Base-by-base conservation (phyloP, 2,797 vertebrate species). In the Aphelocoma californica region DNA sequence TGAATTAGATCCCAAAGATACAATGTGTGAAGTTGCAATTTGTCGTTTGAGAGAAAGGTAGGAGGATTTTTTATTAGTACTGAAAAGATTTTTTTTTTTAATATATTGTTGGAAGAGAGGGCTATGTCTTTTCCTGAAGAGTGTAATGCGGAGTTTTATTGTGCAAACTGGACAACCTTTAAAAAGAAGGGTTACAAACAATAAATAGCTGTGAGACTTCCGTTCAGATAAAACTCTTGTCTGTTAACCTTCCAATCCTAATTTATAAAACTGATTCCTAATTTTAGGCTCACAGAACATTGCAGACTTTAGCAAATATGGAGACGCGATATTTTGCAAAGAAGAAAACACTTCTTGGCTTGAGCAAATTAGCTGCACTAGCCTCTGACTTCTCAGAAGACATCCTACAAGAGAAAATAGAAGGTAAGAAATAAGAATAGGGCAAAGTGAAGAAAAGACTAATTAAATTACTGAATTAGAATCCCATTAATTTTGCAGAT, bases 341-440 rank as follows among this genome's bases (percentile, higher is more conserved):
- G 97, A 99, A 99, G 96, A 99, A 99, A 98, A 99, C 99, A 1
- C 98, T 99, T 93, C 98, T 99, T 95, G 99, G 99, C n/a, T 98
- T 99, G 97, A 99, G 99, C 95, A 99, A 99, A 94, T 98, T 99
- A 67, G 98, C 99, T 5, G 98, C 98, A 1, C 97, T 99, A 67
- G 98, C 98, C 5, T 99, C 99, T 2, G 98, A 99, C 95, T 98
- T 99, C 94, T 97, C 98, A 0, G 98, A 99, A 62, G 98, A 98
- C 17, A 57, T 97, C 31, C 82, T 99, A 40, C 98, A 97, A 94
- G 98, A 98, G 85, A 99, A 99, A 93, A 98, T 99, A 25, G 97
- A 99, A 28, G 99, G 99, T 99, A 97, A 85, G 69, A 86, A 50
- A 36, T 25, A 67, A 56, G 71, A 91, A 1, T 17, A 64, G 24